Evolutionary conservation across 2,113 vertebrate species (phyloP).

Genomic region (Fulmarus glacialis): DNA sequence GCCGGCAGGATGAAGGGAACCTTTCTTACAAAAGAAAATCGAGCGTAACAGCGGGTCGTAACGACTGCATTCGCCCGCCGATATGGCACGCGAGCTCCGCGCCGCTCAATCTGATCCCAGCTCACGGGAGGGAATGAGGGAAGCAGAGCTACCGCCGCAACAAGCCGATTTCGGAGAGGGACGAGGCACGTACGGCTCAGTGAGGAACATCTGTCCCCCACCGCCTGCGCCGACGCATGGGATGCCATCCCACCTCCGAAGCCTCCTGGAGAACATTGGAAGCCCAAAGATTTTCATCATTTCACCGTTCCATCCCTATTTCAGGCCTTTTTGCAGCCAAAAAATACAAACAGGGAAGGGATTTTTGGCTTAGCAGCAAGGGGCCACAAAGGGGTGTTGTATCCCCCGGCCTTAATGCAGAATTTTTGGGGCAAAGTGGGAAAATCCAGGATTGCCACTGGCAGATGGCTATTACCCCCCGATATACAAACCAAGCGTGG

Average conservation of each 20-base stretch:
- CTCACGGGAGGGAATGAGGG: background rate
- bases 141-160: background rate
- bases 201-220: background rate
- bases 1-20: background rate
- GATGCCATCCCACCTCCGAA: background rate
- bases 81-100: background rate
- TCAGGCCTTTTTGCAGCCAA: background rate
- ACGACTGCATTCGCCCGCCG: background rate
- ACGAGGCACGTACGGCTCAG: accelerated
- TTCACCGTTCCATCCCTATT: background rate
- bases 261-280: background rate
- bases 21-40: background rate
- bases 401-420: background rate
- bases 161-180: background rate
- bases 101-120: background rate
- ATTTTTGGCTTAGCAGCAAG: background rate
- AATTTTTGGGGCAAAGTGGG: background rate
- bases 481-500: accelerated
- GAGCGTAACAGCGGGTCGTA: background rate
- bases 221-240: accelerated
- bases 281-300: background rate
- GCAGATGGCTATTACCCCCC: background rate
- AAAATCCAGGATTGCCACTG: background rate
- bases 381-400: too few relatives aligned
- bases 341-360: background rate